Evolutionary conservation across 2,113 vertebrate genomes (phyloP).

Genomic region (Cepphus grylle): DNA sequence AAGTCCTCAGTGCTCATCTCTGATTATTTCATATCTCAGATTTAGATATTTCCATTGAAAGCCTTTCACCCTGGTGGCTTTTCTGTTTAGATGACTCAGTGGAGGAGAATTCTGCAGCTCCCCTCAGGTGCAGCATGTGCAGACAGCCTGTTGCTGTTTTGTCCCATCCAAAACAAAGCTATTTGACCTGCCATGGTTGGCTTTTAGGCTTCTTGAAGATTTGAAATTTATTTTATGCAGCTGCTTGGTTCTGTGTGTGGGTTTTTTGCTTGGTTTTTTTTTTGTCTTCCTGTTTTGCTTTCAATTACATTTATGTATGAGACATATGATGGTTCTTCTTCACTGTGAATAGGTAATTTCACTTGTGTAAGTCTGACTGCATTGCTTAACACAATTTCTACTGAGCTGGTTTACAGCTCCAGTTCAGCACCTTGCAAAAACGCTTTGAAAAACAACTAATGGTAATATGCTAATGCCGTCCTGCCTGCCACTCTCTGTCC

Average conservation of each 20-base stretch:
- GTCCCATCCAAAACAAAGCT: neutral
- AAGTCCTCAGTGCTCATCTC: neutral
- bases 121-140: neutral
- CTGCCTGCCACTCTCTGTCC: neutral
- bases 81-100: neutral
- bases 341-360: neutral
- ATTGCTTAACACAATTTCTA: neutral
- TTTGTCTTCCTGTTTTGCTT: neutral
- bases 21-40: neutral
- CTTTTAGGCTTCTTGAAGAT: neutral
- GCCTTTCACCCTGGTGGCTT: neutral
- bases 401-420: neutral
- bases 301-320: neutral
- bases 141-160: accelerated
- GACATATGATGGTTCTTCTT: neutral
- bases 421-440: neutral
- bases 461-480: neutral
- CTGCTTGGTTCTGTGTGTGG: neutral
- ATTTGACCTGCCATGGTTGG: neutral
- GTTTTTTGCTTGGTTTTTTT: neutral
- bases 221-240: neutral
- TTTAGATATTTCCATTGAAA: neutral
- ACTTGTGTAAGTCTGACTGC: neutral
- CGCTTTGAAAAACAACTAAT: neutral
- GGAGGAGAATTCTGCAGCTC: neutral